Conservation (phyloP, 2,888 invertebrate genomes). For the Aphrophora alni region DNA sequence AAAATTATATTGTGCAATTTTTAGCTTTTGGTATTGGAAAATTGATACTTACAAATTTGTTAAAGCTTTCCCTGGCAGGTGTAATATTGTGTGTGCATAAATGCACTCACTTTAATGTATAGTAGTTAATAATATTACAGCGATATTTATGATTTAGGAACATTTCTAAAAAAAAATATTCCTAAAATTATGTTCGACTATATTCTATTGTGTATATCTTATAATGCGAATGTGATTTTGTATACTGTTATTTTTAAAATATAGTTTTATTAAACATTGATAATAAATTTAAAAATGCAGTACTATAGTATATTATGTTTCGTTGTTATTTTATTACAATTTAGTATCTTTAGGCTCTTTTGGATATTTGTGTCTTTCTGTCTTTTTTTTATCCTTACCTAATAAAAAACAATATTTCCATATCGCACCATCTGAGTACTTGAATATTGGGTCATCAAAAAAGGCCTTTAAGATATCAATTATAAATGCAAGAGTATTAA, state of each 20-base stretch:
- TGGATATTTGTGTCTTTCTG: no score
- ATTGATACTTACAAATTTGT: background rate
- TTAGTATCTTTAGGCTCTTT: no score
- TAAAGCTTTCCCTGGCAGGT: background rate
- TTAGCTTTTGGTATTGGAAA: background rate
- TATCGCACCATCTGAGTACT: no score
- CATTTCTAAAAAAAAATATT: background rate
- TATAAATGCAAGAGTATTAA: no score
- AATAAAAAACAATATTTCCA: no score
- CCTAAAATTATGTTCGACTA: background rate
- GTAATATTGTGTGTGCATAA: background rate
- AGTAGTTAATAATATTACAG: background rate
- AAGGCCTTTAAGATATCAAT: no score
- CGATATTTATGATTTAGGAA: background rate
- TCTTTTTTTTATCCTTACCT: no score
- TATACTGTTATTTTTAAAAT: conserved; percentile 36
- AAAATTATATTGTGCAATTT: background rate
- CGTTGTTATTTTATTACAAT: background rate
- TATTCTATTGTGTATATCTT: conserved; percentile 9
- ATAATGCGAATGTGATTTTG: conserved; percentile 36
- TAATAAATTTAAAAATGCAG: conserved; percentile 23
- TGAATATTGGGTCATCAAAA: no score
- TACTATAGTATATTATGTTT: conserved; percentile 19
- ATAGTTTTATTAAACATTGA: conserved; percentile 26
- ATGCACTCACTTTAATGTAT: background rate